Evolutionary conservation across 2,113 vertebrate species (phyloP), one percentile per base, ranked within the genome.

Genomic region (Mesoclemmys tuberculata): DNA sequence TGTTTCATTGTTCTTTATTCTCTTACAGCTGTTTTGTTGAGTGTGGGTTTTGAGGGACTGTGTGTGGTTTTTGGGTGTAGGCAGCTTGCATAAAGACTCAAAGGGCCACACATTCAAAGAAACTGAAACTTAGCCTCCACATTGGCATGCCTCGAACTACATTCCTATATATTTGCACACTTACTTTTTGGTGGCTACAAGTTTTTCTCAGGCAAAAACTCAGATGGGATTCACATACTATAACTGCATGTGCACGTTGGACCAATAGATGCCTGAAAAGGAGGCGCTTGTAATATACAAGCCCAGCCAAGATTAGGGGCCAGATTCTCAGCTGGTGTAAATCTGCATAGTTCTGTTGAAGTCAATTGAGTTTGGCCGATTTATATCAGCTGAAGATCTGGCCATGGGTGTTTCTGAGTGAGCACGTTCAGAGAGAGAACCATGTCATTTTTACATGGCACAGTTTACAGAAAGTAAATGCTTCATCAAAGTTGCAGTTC

Each of bases 331-430:
- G 82, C 22, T 74, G 89, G 61, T 91, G 85, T 48, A 91, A 94
- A 82, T 96, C 94, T 90, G 95, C 90, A 88, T 71, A 11, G 0
- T 29, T 1, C 84, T 86, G 61, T 87, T 91, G 92, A 89, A 97
- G 94, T 74, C 84, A 82, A 44, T 90, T 92, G 86, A 95, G 95
- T 82, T 94, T 95, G 92, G 85, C 93, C 88, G 94, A 96, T 97
- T 95, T 96, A 95, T 92, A 96, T 94, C 84, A 89, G 68, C 80
- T 92, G 89, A 87, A 87, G 94, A 91, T 93, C 94, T 96, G 89
- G 80, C 86, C 92, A 94, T 95, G 93, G 93, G 93, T 96, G 93
- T 97, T 97, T 96, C 95, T 95, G 92, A 97, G 86, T 96, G 92
- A 93, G 93, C 93, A 97, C 90, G 92, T 93, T 92, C 35, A 75